phyloP scores from a whole-genome alignment of 2,797 vertebrate species.

The Sparidentex hasta region DNA sequence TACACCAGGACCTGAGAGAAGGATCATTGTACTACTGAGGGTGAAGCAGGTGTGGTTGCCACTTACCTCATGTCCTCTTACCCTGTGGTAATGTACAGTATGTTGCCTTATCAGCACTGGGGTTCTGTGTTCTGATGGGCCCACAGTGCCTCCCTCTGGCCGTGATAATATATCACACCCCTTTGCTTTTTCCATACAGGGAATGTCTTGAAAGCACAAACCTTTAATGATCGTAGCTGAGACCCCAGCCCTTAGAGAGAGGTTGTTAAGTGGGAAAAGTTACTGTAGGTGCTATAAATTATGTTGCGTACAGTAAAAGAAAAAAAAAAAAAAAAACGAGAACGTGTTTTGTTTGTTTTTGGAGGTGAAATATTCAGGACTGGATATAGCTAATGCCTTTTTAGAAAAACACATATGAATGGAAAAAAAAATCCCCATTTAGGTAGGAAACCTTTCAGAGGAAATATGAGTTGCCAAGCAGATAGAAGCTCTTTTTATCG shows the following conservation, averaged over 20 bases:
- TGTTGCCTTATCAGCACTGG: conserved; percentile 73
- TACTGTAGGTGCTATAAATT: conserved; percentile 65
- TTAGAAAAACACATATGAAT: conserved; percentile 35
- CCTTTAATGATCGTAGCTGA: conserved; percentile 70
- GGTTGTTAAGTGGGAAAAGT: conserved; percentile 40
- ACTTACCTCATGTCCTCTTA: conserved; percentile 56
- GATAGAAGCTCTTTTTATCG: conserved; percentile 37
- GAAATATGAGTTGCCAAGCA: conserved; percentile 7
- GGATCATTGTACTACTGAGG: background rate
- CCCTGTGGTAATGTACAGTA: conserved; percentile 61
- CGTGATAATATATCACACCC: conserved; percentile 58
- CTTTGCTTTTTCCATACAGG: conserved; percentile 72
- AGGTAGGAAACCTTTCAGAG: conserved; percentile 19
- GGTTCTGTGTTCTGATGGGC: conserved; percentile 51
- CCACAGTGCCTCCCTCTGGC: conserved; percentile 71
- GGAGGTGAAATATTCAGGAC: conserved; percentile 42
- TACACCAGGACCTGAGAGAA: conserved; percentile 27
- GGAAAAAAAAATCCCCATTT: conserved; percentile 21
- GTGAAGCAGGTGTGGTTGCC: conserved; percentile 23
- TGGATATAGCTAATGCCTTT: conserved; percentile 42
- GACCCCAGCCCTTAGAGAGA: conserved; percentile 43
- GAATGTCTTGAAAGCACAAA: conserved; percentile 85
- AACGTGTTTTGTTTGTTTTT: conserved; percentile 32
- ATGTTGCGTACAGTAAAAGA: conserved; percentile 43
- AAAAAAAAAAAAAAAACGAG: background rate